Evolutionary conservation across 2,113 vertebrate genomes (phyloP), one percentile per base, ranked within the genome.

Genomic region (Sphyrna mokarran): DNA sequence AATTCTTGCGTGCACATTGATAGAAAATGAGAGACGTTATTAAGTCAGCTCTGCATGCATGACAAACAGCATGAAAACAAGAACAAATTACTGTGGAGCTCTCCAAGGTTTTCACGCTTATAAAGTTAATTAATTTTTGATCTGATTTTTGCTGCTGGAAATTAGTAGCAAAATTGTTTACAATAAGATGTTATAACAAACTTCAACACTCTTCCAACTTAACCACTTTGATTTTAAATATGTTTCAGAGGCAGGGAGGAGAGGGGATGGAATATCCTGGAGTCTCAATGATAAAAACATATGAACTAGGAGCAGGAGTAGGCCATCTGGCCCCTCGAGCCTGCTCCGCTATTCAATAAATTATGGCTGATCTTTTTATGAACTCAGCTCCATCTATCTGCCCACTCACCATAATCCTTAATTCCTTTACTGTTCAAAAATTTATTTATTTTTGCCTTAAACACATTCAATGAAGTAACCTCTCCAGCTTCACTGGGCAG

Each of bases 1-100:
- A n/a, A 61, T 61, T 61, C 87, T n/a, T 61, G 48, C 54, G 0
- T 89, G 86, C 26, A 58, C 11, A 26, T 33, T 58, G 23, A 18
- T 61, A 14, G 29, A 33, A 29, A 90, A 58, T 90, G 26, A 90
- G 54, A 90, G 26, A 61, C 4, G 2, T 33, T 90, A 90, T 90
- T 90, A 90, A 90, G 29, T 90, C 48, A 89, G 43, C 86, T 58
- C 54, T 61, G 48, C 87, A 90, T 61, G 85, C 85, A 87, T 58
- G 43, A 23, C 43, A 87, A 87, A 33, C 13, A 61, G 58, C 87
- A n/a, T 29, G 54, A 90, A 33, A 29, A 90, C 54, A 90, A n/a
- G 11, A 29, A 33, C 26, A 23, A 54, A 54, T 87, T 29, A 48
- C 85, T 26, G 22, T 87, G 40, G 85, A 87, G 43, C 54, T 48